These are phyloP conservation scores for Neuroterus valhalla DNA, from an alignment of 1,140 invertebrate genomes.

Conservation along the genomic window DNA sequence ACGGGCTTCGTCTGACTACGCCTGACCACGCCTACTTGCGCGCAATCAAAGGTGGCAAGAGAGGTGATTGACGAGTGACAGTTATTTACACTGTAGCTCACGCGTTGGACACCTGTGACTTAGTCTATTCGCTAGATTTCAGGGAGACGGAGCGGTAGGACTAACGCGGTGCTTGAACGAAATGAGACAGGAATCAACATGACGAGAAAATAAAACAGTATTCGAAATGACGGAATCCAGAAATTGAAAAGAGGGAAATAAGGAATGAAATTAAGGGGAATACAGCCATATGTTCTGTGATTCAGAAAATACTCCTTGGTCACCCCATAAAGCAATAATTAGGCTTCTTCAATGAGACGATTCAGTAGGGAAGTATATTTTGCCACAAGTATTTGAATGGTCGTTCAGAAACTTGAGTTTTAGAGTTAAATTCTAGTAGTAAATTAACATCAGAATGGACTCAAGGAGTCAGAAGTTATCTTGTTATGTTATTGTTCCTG, in stretches of 20 bases:
- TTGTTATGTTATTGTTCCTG: conserved; percentile 16
- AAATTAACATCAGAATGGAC: conserved; percentile 14
- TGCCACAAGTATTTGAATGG: no score
- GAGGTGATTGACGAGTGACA: no score
- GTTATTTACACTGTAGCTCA: no score
- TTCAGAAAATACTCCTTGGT: conserved; percentile 19
- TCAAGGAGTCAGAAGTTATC: conserved; percentile 23
- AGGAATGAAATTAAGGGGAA: conserved; percentile 21
- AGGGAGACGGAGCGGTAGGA: neutral
- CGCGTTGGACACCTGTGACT: no score
- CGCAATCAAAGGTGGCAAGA: no score
- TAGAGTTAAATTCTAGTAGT: neutral
- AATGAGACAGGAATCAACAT: neutral
- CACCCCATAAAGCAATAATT: neutral
- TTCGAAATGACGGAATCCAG: conserved; percentile 19
- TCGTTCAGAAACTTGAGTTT: neutral
- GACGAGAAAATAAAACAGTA: conserved; percentile 21
- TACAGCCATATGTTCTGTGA: conserved; percentile 25
- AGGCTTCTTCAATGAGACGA: neutral
- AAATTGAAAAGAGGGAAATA: neutral
- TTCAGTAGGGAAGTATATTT: neutral
- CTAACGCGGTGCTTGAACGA: conserved; percentile 13
- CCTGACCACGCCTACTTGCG: no score
- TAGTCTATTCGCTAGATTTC: conserved; percentile 4
- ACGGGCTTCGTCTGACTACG: no score